Percentiles rank a stretch among this genome's conserved stretches.
phyloP scores from a whole-genome alignment of 2,888 invertebrate species.

The Cetonia aurata region DNA sequence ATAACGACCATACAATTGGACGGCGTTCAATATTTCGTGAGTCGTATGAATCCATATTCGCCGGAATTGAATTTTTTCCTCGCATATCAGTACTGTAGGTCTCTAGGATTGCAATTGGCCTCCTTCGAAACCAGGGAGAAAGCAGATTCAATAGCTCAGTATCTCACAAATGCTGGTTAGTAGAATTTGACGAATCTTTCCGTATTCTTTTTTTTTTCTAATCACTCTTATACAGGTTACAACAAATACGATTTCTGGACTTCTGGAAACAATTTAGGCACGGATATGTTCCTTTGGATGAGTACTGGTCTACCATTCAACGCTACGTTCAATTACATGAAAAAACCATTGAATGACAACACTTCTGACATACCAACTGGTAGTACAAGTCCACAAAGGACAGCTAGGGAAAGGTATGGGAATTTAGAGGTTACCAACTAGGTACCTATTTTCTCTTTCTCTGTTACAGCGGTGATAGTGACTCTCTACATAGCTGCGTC shows the following conservation, averaged over 20 bases:
- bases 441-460: not conserved
- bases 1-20: slow-evolving; percentile 89
- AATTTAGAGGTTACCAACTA: slow-evolving; percentile 12
- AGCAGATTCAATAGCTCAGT: slow-evolving; percentile 86
- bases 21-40: slow-evolving; percentile 88
- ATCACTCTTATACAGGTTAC: slow-evolving; percentile 68
- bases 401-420: slow-evolving; percentile 78
- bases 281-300: slow-evolving; percentile 92
- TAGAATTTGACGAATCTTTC: not conserved
- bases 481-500: slow-evolving; percentile 80
- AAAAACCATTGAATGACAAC: slow-evolving; percentile 63
- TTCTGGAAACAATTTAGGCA: slow-evolving; percentile 87
- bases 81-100: slow-evolving; percentile 90
- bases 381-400: slow-evolving; percentile 83
- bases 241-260: slow-evolving; percentile 91
- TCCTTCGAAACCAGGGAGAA: slow-evolving; percentile 91
- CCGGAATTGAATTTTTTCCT: slow-evolving; percentile 88
- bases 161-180: slow-evolving; percentile 83
- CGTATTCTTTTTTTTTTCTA: not conserved
- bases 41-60: slow-evolving; percentile 89
- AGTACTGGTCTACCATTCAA: slow-evolving; percentile 89
- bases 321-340: slow-evolving; percentile 88
- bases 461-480: slow-evolving; percentile 68
- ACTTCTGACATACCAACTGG: slow-evolving; percentile 73
- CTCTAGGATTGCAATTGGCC: slow-evolving; percentile 85